Evolutionary conservation across 1,140 invertebrate genomes (phyloP).

Genomic region (Lordiphosa mommai): DNA sequence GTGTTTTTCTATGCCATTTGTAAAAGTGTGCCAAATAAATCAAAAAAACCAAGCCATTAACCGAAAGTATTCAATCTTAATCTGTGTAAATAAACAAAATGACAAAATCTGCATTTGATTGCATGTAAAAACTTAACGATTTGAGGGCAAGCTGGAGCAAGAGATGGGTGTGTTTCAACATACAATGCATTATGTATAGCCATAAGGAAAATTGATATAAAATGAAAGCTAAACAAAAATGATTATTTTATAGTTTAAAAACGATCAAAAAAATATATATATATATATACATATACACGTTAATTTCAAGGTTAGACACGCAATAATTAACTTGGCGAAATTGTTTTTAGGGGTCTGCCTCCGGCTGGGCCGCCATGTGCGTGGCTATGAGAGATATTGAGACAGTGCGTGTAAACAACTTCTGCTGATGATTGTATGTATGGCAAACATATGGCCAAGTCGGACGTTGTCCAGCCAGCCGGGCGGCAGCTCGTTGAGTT

Average conservation of each 20-base stretch:
- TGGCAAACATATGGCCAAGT: conserved; percentile 52
- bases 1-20: conserved; percentile 38
- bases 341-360: conserved; percentile 42
- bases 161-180: not conserved
- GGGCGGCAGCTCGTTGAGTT: conserved; percentile 28
- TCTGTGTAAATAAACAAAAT: conserved; percentile 55
- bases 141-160: conserved; percentile 13
- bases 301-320: conserved; percentile 68
- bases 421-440: conserved; percentile 16
- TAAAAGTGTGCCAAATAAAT: conserved; percentile 69
- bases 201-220: conserved; percentile 38
- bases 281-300: conserved; percentile 24
- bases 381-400: conserved; percentile 3
- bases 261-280: conserved; percentile 66
- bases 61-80: conserved; percentile 46
- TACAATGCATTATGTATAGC: conserved; percentile 14
- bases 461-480: conserved; percentile 36
- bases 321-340: conserved; percentile 70
- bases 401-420: conserved; percentile 38
- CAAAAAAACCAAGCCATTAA: conserved; percentile 51
- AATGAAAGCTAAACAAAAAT: conserved; percentile 69
- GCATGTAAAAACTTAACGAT: conserved; percentile 28
- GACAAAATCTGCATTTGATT: conserved; percentile 49
- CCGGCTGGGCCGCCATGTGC: conserved; percentile 33
- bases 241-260: conserved; percentile 73